Percentiles rank a stretch among this genome's conserved stretches.
phyloP scores from a whole-genome alignment of 2,888 invertebrate genomes.

The Prosopocoilus inquinatus region DNA sequence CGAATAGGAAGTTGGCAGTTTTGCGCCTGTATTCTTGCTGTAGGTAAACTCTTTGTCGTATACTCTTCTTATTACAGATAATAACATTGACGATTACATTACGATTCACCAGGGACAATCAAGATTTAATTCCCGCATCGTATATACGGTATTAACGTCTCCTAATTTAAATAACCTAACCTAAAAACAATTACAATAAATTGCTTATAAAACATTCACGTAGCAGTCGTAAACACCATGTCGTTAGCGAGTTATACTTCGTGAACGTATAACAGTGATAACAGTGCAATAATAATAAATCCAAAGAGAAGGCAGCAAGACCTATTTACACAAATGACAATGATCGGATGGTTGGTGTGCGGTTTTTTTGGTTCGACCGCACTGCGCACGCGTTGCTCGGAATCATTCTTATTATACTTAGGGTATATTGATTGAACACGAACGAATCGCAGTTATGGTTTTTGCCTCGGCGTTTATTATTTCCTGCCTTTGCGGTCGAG shows the following conservation, averaged over 20 bases:
- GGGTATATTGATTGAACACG: constrained; percentile 12
- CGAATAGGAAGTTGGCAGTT: too few species aligned
- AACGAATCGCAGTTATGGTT: constrained; percentile 3
- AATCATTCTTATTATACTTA: constrained; percentile 13
- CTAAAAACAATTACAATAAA: constrained; percentile 3
- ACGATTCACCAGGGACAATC: too few species aligned
- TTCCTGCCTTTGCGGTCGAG: neutral
- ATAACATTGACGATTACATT: too few species aligned
- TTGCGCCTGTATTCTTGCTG: too few species aligned
- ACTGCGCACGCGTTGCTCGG: neutral
- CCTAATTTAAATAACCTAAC: neutral
- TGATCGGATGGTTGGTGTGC: constrained; percentile 1
- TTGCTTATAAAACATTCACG: constrained; percentile 3
- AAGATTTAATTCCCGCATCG: too few species aligned
- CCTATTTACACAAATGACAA: constrained; percentile 1
- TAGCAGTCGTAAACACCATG: neutral
- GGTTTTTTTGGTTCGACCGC: constrained; percentile 1
- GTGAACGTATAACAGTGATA: neutral
- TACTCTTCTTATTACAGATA: too few species aligned
- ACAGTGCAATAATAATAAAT: constrained; percentile 1
- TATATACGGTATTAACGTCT: too few species aligned
- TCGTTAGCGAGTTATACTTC: neutral
- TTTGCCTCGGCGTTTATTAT: neutral
- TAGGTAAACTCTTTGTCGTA: too few species aligned
- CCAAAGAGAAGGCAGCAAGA: neutral